Evolutionary conservation across 2,797 vertebrate species (phyloP), one percentile per base, ranked within the genome.

Genomic region (Cirrhinus mrigala): DNA sequence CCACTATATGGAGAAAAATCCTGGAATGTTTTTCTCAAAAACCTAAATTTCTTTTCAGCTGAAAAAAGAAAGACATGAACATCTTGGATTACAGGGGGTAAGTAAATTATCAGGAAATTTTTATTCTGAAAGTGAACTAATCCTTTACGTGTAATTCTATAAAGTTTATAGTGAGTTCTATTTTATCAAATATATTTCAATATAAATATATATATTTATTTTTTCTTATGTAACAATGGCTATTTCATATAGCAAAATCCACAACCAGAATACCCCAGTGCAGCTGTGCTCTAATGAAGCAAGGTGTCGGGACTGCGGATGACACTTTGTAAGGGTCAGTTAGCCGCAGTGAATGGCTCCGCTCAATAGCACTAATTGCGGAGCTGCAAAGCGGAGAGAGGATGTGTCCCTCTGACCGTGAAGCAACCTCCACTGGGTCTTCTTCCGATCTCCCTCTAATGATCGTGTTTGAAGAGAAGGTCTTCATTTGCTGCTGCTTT

Each of bases 291-390:
- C 22, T 73, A 85, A 64, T 80, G 83, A 85, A 73, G 68, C 44
- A 60, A 33, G 44, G 54, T 80, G 56, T 85, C 54, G 20, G 54
- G 27, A 71, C 54, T 71, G 22, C 2, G 1, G 14, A 64, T 44
- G 29, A 79, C 75, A 76, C 16, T 29, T 16, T 83, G 48, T n/a
- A 50, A 71, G 76, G 76, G 24, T 85, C 54, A 85, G 24, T 85
- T 70, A 79, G 22, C 54, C 18, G 2, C 68, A 16, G 44, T 62
- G 54, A 74, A 52, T 78, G 62, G n/a, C 20, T 85, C 29, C 10
- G 22, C 33, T 85, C 77, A 80, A 40, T 73, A 85, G 58, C 77
- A 27, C 56, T 85, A 85, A 85, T 85, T 80, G 84, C 29, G 0
- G 4, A 60, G 66, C 27, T 50, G 27, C 56, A 22, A 46, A 16